Percentiles rank a stretch among this genome's conserved stretches.
Conservation (phyloP, 2,888 invertebrate genomes). For the Eulithis testata region DNA sequence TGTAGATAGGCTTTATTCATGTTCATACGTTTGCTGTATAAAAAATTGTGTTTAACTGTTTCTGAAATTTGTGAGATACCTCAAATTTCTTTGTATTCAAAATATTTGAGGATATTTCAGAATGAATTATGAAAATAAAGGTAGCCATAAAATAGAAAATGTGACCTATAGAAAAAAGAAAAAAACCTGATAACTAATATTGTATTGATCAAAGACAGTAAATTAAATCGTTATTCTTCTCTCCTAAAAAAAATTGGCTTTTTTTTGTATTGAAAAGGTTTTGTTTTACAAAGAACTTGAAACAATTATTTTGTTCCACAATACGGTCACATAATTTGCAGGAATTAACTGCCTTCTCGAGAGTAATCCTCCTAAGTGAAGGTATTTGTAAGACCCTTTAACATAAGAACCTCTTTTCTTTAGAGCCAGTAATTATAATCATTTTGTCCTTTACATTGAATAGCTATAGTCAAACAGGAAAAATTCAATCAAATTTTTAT, state of each 20-base stretch:
- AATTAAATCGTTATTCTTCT: too few relatives aligned
- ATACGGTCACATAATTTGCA: conserved; percentile 6
- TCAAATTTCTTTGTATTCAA: too few relatives aligned
- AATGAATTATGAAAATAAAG: too few relatives aligned
- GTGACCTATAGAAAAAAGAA: too few relatives aligned
- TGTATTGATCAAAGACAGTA: too few relatives aligned
- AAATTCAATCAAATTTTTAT: not conserved
- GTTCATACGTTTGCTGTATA: not conserved
- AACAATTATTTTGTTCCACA: conserved; percentile 1
- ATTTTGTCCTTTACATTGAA: conserved; percentile 34
- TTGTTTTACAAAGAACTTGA: too few relatives aligned
- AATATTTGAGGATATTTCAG: too few relatives aligned
- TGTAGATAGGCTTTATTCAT: conserved; percentile 12
- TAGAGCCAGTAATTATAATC: conserved; percentile 37
- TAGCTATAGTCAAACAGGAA: conserved; percentile 14
- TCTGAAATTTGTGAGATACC: too few relatives aligned
- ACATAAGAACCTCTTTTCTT: conserved; percentile 35
- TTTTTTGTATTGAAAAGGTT: too few relatives aligned
- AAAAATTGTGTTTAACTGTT: not conserved
- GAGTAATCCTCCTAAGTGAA: conserved; percentile 32
- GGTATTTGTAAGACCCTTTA: conserved; percentile 24
- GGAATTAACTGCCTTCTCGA: conserved; percentile 5
- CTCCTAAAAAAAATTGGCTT: too few relatives aligned
- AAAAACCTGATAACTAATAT: too few relatives aligned
- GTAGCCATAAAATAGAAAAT: too few relatives aligned